A percentile compares a stretch with the other conserved stretches of the same genome.
These are phyloP conservation scores for Perca flavescens DNA, from an alignment of 2,113 vertebrate genomes.

Conservation along the genomic window DNA sequence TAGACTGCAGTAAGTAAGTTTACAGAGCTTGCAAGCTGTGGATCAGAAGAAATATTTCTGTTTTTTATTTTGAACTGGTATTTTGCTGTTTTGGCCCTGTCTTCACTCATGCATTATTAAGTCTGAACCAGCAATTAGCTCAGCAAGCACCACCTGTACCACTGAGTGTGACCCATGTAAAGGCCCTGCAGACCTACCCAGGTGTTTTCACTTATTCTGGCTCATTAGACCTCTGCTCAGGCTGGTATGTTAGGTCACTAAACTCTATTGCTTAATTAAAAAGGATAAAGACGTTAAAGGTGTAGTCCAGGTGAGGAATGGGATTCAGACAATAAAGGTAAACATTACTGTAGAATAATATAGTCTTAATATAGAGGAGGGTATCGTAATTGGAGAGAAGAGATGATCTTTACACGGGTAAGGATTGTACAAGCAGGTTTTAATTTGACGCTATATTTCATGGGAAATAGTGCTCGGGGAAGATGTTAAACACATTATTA, in stretches of 20 bases:
- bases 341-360: neutral
- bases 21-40: slow-evolving; percentile 20
- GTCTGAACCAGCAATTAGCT: slow-evolving; percentile 25
- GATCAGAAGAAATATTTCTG: slow-evolving; percentile 21
- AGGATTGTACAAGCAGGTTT: neutral
- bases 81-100: neutral
- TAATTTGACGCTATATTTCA: neutral
- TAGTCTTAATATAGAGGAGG: neutral
- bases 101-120: slow-evolving; percentile 11
- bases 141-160: slow-evolving; percentile 30
- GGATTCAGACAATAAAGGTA: neutral
- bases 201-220: slow-evolving; percentile 50
- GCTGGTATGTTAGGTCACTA: neutral
- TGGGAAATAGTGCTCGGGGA: too few species aligned
- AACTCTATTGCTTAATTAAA: neutral
- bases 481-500: neutral
- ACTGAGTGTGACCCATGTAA: slow-evolving; percentile 36
- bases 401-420: neutral
- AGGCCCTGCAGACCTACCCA: slow-evolving; percentile 26
- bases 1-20: slow-evolving; percentile 10
- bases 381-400: neutral
- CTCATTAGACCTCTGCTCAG: slow-evolving; percentile 38
- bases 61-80: neutral
- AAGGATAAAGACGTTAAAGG: neutral
- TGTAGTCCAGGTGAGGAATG: neutral